Evolutionary conservation across 2,888 invertebrate species (phyloP).

Genomic region (Nezara viridula): DNA sequence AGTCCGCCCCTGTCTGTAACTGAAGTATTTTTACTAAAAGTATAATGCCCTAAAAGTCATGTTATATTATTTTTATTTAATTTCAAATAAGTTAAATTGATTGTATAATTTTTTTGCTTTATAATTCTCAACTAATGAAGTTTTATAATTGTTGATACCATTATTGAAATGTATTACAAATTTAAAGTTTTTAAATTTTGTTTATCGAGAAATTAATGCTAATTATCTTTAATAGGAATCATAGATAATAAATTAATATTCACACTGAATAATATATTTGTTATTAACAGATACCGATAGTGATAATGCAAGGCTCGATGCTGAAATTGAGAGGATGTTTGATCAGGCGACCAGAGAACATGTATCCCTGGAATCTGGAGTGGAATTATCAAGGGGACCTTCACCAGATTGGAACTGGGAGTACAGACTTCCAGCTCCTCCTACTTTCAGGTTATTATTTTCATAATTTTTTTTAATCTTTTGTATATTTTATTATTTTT

Average conservation of each 20-base stretch:
- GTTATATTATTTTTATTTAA: background rate
- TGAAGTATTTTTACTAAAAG: background rate
- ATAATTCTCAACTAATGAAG: background rate
- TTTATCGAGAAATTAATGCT: background rate
- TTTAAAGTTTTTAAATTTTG: background rate
- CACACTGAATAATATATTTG: background rate
- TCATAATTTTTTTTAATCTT: background rate
- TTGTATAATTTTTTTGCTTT: background rate
- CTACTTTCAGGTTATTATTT: constrained; percentile 71
- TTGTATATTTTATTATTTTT: background rate
- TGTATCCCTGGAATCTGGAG: constrained; percentile 64
- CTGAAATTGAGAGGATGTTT: constrained; percentile 67
- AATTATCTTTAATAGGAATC: background rate
- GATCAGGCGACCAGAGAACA: constrained; percentile 66
- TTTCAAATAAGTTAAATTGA: background rate
- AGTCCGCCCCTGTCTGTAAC: too few species aligned
- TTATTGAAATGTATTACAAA: background rate
- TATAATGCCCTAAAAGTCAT: background rate
- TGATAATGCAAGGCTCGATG: constrained; percentile 64
- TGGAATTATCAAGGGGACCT: constrained; percentile 59
- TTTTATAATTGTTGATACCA: background rate
- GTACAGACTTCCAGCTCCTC: constrained; percentile 75
- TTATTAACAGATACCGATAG: constrained; percentile 56
- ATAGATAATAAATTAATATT: background rate
- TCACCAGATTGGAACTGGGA: constrained; percentile 69